phyloP scores from a whole-genome alignment of 1,140 invertebrate species.

The Parasteatoda tepidariorum region DNA sequence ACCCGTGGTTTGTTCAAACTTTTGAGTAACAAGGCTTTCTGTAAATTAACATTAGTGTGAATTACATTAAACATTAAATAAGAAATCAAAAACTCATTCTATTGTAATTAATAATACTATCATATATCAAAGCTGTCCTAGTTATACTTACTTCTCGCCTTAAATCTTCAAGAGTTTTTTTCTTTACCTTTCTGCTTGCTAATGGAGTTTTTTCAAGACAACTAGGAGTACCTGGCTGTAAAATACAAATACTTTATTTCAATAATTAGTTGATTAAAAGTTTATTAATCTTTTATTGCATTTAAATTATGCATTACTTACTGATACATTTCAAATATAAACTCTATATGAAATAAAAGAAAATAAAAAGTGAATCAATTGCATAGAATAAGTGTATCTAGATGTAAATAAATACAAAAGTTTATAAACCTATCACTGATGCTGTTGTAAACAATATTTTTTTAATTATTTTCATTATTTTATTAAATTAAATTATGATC shows the following conservation, averaged over 20 bases:
- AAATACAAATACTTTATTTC: background rate
- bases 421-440: no score
- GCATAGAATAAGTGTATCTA: no score
- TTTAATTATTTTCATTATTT: no score
- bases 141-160: slow-evolving; percentile 77
- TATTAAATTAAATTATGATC: no score
- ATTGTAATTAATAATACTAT: background rate
- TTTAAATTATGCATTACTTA: no score
- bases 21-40: slow-evolving; percentile 84
- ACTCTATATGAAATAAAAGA: no score
- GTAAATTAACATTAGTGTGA: slow-evolving; percentile 63
- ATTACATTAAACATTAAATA: background rate
- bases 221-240: slow-evolving; percentile 80
- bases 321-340: no score
- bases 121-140: background rate
- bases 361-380: no score
- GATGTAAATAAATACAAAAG: no score
- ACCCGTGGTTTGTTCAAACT: slow-evolving; percentile 87
- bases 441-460: no score
- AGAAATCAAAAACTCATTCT: background rate
- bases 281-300: no score
- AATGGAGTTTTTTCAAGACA: slow-evolving; percentile 87
- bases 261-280: no score
- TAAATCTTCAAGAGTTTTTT: slow-evolving; percentile 79
- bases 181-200: slow-evolving; percentile 71